phyloP scores from a whole-genome alignment of 2,797 vertebrate genomes.

The Acanthopagrus latus region DNA sequence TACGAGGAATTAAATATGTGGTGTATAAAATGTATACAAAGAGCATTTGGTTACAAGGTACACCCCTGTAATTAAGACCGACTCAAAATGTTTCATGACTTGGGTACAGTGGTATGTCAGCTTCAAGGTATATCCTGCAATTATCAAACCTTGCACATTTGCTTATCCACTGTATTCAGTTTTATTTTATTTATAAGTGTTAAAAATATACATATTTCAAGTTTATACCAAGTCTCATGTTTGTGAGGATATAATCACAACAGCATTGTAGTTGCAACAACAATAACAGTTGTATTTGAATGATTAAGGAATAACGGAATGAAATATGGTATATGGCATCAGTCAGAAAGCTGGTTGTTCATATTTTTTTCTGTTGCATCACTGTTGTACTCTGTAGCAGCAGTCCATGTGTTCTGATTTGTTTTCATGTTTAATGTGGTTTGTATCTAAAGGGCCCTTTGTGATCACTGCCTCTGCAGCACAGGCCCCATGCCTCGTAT shows the following conservation, averaged over 20 bases:
- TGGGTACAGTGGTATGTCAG: neutral
- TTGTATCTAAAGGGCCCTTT: slow-evolving; percentile 11
- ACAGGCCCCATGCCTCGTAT: slow-evolving; percentile 35
- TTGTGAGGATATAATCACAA: too few relatives aligned
- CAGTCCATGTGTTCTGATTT: neutral
- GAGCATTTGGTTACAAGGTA: neutral
- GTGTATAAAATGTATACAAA: too few relatives aligned
- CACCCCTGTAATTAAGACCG: neutral
- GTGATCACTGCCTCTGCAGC: slow-evolving; percentile 12
- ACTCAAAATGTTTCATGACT: neutral
- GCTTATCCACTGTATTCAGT: too few relatives aligned
- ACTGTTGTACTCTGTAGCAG: neutral
- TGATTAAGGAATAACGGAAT: neutral
- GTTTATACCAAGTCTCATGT: too few relatives aligned
- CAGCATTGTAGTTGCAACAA: too few relatives aligned
- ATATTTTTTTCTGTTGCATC: neutral
- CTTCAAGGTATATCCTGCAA: too few relatives aligned
- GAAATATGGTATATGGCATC: neutral
- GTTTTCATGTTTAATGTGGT: slow-evolving; percentile 19
- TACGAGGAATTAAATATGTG: too few relatives aligned
- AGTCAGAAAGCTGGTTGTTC: neutral
- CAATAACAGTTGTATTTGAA: neutral
- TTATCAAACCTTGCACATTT: too few relatives aligned
- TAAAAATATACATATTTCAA: too few relatives aligned
- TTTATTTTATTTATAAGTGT: too few relatives aligned